Evolutionary conservation across 2,113 vertebrate species (phyloP).

Genomic region (Ploceus nigricollis): DNA sequence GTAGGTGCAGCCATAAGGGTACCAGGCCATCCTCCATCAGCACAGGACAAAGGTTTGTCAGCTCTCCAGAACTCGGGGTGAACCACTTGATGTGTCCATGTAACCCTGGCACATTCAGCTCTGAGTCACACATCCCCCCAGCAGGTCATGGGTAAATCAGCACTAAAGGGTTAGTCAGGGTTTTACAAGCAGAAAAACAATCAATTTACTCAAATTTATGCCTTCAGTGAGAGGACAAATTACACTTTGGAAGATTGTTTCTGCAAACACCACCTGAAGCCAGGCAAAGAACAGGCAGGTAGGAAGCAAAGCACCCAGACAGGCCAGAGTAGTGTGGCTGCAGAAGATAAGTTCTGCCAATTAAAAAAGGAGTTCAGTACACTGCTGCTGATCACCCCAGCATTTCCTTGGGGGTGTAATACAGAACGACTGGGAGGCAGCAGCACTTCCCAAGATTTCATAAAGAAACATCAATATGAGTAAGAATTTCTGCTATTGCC

Average conservation of each 20-base stretch:
- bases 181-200: neutral
- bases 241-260: neutral
- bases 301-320: neutral
- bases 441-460: neutral
- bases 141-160: fast-evolving
- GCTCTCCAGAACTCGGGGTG: neutral
- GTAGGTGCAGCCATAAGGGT: too few relatives aligned
- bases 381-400: neutral
- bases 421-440: neutral
- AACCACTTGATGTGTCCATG: fast-evolving
- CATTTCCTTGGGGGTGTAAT: neutral
- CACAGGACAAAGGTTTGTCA: neutral
- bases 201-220: neutral
- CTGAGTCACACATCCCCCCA: neutral
- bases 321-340: neutral
- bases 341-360: neutral
- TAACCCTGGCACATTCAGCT: neutral
- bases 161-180: neutral
- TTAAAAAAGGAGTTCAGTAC: neutral
- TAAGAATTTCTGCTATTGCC: neutral
- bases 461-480: neutral
- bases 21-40: neutral
- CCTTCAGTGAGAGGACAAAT: neutral
- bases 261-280: neutral
- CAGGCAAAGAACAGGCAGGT: neutral